Percentiles rank a stretch among this genome's conserved stretches.
These are phyloP conservation scores for Temnothorax rugatulus DNA, from an alignment of 2,888 invertebrate genomes.

Conservation along the genomic window DNA sequence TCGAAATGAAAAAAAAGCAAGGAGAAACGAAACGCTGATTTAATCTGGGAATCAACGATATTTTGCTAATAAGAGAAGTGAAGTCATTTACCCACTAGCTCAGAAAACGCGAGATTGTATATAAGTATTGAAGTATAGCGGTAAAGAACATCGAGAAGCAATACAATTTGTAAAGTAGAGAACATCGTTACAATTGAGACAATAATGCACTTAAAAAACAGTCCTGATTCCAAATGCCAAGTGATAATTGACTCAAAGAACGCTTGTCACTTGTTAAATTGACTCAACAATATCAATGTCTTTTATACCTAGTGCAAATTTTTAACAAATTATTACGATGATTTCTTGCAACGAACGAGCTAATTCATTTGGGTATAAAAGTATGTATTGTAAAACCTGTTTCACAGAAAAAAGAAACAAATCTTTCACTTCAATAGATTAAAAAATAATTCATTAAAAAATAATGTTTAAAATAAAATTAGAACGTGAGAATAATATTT, in stretches of 20 bases:
- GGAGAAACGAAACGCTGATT: not conserved
- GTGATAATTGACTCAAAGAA: too few species aligned
- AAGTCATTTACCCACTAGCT: too few species aligned
- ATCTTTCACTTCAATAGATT: not conserved
- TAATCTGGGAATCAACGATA: too few species aligned
- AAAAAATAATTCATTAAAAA: not conserved
- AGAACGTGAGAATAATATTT: not conserved
- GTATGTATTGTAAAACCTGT: not conserved
- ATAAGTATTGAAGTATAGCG: too few species aligned
- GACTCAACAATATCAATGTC: not conserved
- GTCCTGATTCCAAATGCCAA: too few species aligned
- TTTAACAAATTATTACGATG: not conserved
- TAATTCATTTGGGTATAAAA: not conserved
- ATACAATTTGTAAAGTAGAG: too few species aligned
- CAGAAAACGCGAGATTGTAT: too few species aligned
- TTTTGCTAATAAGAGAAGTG: too few species aligned
- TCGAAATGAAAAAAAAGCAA: not conserved
- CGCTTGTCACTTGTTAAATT: not conserved
- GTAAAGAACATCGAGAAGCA: too few species aligned
- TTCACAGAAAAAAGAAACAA: not conserved
- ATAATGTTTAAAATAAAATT: conserved; percentile 1
- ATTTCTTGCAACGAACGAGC: not conserved
- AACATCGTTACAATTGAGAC: too few species aligned
- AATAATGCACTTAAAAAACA: too few species aligned
- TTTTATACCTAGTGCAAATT: not conserved